Percentiles rank a stretch among this genome's conserved stretches.
Conservation (phyloP, 2,113 vertebrate species). For the Macroglossus sobrinus region DNA sequence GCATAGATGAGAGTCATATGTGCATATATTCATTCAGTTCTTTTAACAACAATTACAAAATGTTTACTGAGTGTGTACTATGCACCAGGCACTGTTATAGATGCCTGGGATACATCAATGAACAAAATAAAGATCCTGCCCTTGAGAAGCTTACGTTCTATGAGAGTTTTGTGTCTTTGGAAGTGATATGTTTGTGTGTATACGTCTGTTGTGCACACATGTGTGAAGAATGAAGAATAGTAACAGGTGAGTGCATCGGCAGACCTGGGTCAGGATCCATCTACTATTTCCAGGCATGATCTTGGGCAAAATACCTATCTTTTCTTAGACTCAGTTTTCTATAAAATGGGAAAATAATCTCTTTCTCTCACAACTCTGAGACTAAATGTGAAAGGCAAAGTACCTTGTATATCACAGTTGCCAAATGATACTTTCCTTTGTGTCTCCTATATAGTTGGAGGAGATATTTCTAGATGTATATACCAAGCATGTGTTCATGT, state of each 20-base stretch:
- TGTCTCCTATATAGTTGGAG: neutral
- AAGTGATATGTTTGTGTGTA: neutral
- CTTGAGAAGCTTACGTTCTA: neutral
- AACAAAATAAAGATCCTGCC: neutral
- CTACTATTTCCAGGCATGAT: neutral
- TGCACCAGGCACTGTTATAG: neutral
- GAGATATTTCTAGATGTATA: neutral
- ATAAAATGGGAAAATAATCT: neutral
- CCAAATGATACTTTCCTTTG: neutral
- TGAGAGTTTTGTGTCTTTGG: neutral
- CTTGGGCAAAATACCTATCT: neutral
- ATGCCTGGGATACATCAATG: neutral
- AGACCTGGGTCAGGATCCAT: neutral
- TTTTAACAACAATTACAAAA: neutral
- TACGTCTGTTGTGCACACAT: neutral
- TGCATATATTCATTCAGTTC: neutral
- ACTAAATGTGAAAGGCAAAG: neutral
- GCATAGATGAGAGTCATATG: neutral
- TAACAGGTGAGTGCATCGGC: neutral
- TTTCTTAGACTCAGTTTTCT: neutral
- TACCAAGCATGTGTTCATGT: neutral
- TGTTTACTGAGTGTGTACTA: neutral
- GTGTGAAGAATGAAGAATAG: neutral
- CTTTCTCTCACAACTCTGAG: neutral
- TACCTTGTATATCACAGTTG: neutral